phyloP scores from a whole-genome alignment of 1,140 invertebrate genomes.

The Euwallacea similis region DNA sequence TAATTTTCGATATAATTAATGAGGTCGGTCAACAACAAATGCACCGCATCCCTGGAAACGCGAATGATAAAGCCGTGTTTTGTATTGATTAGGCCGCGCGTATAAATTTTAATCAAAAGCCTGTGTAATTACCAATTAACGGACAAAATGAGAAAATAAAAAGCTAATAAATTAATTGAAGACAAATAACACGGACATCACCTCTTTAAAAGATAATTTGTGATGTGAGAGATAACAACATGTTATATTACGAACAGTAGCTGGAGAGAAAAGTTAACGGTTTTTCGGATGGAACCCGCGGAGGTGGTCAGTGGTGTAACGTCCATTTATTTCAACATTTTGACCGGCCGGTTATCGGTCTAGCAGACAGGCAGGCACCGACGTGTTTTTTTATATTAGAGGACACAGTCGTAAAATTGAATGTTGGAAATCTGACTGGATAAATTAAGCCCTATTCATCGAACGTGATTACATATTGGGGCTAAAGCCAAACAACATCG shows the following conservation, averaged over 20 bases:
- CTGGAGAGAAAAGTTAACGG: conserved; percentile 26
- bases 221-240: conserved; percentile 29
- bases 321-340: neutral
- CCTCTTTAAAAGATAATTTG: conserved; percentile 33
- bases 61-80: conserved; percentile 5
- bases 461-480: conserved; percentile 33
- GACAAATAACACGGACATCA: conserved; percentile 33
- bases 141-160: conserved; percentile 11
- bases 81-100: neutral
- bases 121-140: conserved; percentile 29
- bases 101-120: conserved; percentile 28
- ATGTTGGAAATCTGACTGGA: conserved; percentile 26
- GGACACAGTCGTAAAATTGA: conserved; percentile 2
- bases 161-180: conserved; percentile 32
- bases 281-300: conserved; percentile 6
- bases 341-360: too few relatives aligned
- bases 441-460: conserved; percentile 35
- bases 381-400: conserved; percentile 14
- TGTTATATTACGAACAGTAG: conserved; percentile 33
- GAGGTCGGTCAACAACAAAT: conserved; percentile 3
- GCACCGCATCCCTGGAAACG: conserved; percentile 3
- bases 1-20: conserved; percentile 9
- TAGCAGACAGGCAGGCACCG: neutral
- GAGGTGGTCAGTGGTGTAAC: conserved; percentile 12
- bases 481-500: conserved; percentile 32